Evolutionary conservation across 2,797 vertebrate species (phyloP).

Genomic region (Pseudocheirus occidentalis): DNA sequence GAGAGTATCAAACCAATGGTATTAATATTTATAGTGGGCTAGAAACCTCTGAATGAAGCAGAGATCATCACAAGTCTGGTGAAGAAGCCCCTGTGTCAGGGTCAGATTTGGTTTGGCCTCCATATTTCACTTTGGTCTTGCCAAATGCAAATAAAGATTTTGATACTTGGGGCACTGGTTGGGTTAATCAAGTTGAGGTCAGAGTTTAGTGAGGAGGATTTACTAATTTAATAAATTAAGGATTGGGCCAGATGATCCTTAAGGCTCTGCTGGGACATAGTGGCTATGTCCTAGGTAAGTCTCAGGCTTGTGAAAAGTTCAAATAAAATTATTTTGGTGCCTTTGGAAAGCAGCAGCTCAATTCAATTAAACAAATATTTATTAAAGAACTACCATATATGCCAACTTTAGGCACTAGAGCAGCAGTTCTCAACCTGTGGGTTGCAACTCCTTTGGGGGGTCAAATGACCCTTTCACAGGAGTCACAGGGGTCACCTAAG

Average conservation of each 20-base stretch:
- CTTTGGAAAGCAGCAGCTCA: neutral
- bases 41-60: neutral
- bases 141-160: neutral
- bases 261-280: neutral
- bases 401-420: neutral
- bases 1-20: neutral
- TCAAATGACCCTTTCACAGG: too few relatives aligned
- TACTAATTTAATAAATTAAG: neutral
- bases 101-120: neutral
- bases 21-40: neutral
- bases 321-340: neutral
- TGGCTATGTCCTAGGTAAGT: neutral
- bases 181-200: neutral
- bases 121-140: neutral
- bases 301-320: neutral
- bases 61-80: neutral
- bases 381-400: neutral
- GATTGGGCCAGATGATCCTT: neutral
- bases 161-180: neutral
- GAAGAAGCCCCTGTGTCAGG: neutral
- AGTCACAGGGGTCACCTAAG: too few relatives aligned
- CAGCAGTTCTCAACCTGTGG: too few relatives aligned
- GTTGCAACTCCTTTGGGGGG: too few relatives aligned
- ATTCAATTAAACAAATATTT: neutral
- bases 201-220: neutral